These are phyloP conservation scores for Bufo bufo DNA, from an alignment of 2,113 vertebrate genomes.

Conservation along the genomic window DNA sequence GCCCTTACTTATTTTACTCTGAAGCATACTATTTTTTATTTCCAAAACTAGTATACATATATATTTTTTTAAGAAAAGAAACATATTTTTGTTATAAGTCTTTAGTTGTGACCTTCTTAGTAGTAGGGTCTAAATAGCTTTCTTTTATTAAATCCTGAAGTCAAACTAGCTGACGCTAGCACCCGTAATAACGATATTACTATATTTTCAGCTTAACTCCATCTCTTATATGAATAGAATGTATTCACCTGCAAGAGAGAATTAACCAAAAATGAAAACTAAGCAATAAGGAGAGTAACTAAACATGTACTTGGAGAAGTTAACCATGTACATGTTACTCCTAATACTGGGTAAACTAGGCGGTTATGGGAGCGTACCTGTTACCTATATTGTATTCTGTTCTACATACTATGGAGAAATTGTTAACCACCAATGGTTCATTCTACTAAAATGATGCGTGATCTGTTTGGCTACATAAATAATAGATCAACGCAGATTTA, in stretches of 20 bases:
- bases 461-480: conserved; percentile 3
- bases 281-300: conserved; percentile 46
- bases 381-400: conserved; percentile 16
- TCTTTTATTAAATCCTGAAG: conserved; percentile 29
- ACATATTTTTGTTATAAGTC: conserved; percentile 46
- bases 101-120: conserved; percentile 38
- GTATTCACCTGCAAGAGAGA: conserved; percentile 27
- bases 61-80: conserved; percentile 54
- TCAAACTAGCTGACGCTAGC: conserved; percentile 25
- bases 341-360: not conserved
- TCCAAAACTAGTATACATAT: conserved; percentile 41
- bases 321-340: conserved; percentile 25
- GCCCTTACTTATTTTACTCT: conserved; percentile 43
- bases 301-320: conserved; percentile 6
- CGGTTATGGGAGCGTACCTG: not conserved
- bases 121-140: conserved; percentile 45
- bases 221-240: conserved; percentile 46
- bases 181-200: not conserved
- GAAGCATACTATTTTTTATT: conserved; percentile 51
- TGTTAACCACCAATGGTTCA: conserved; percentile 21
- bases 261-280: conserved; percentile 43
- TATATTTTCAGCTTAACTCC: conserved; percentile 27
- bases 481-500: not conserved
- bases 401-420: conserved; percentile 6
- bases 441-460: not conserved